Evolutionary conservation across 2,113 vertebrate genomes (phyloP), one percentile per base, ranked within the genome.

Genomic region (Cyprinodon brontotheroides): DNA sequence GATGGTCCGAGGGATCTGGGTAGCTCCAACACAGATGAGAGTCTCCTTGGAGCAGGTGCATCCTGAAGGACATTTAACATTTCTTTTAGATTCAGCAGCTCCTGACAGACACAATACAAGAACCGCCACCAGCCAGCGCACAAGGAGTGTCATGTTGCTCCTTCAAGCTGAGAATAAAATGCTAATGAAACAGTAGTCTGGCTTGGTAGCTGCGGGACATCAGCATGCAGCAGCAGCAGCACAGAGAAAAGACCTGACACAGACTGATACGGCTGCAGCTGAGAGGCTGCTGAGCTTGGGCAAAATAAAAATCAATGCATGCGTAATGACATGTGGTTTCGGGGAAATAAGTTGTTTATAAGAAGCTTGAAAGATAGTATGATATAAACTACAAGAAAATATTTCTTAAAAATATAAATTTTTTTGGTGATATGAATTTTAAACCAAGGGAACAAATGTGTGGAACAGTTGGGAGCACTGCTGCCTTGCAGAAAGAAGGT

Each of bases 21-120:
- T 89, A 0, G 95, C 92, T 11, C 96, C 96, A 63, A 98, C 95
- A 91, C 97, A 99, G 81, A 99, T 96, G 90, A 97, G 94, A 53
- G 96, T 95, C 82, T 98, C 97, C 81, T 96, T 95, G 90, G 96
- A 95, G 87, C 97, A 98, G 89, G 96, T 95, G 93, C 97, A 98
- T 86, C 95, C 94, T 92, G 94, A 93, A 92, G 96, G 96, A 86
- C 96, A 97, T 93, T 94, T 96, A 80, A 93, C 89, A 60, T 88
- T 84, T 87, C 89, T 94, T 90, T 94, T 96, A 68, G 91, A 82
- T 83, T 92, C 80, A 36, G 61, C 85, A 20, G 70, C 65, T 48
- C 65, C 82, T 61, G 13, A 80, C 59, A 90, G 29, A 17, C 37
- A 90, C 45, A 92, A 36, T 1, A 94, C 76, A 7, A 93, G 64